Evolutionary conservation across 2,113 vertebrate genomes (phyloP), one percentile per base, ranked within the genome.

Genomic region (Apteryx mantelli): DNA sequence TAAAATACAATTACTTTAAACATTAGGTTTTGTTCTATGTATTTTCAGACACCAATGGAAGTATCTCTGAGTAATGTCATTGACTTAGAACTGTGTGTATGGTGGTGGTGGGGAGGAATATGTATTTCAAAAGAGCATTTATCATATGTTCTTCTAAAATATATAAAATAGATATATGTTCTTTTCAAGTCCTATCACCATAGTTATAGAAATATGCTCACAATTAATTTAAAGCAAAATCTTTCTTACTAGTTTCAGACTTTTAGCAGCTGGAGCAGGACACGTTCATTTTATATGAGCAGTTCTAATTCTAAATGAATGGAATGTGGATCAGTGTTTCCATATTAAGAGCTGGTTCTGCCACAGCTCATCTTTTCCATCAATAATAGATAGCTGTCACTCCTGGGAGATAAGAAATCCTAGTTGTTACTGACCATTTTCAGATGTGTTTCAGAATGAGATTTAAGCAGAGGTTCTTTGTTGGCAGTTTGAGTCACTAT

Each of bases 301-400:
- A 75, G 75, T 80, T 94, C 50, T 93, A 76, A 71, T 94, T 86
- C 50, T 74, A 74, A 80, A 64, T 76, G 10, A 89, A 86, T 60
- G 21, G 56, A 76, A 52, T 65, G 42, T 32, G 36, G 81, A 75
- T 78, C 20, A 15, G 30, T 60, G 74, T 85, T 94, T 95, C 91
- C 80, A 71, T 66, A 61, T 73, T 61, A 94, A 91, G 91, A 89
- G n/a, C 63, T 36, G 17, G 34, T 65, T 86, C 80, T 95, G 46
- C 65, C 40, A 52, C 44, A 88, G 76, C 44, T 96, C 71, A 64
- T 89, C 60, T 93, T 84, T 87, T 88, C 73, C 53, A 88, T 89
- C 66, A 91, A 40, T 92, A 95, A 91, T 76, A 92, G 50, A 86
- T 74, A 79, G 13, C 38, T 85, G 87, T 64, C 87, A 92, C 34